A percentile compares a stretch with the other conserved stretches of the same genome.
Evolutionary conservation across 2,797 vertebrate species (phyloP).

Genomic region (Galaxias olidus): DNA sequence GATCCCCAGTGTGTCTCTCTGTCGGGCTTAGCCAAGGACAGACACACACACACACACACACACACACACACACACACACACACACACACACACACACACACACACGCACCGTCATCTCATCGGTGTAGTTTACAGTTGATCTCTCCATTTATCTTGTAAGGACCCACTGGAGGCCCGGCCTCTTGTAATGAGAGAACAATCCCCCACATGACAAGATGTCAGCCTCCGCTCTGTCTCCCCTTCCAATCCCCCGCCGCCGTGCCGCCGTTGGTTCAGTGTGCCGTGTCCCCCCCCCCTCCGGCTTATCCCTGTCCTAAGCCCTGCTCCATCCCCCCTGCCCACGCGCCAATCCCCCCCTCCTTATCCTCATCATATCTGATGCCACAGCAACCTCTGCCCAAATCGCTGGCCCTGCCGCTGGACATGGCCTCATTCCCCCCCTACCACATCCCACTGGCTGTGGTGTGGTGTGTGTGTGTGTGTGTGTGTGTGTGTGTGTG

Average conservation of each 20-base stretch:
- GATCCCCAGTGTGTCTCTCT: slow-evolving; percentile 19
- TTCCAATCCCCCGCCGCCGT: no score
- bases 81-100: background rate
- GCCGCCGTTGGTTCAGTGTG: slow-evolving; percentile 27
- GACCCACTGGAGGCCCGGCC: no score
- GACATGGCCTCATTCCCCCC: slow-evolving; percentile 22
- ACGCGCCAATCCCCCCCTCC: background rate
- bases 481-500: no score
- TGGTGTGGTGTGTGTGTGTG: background rate
- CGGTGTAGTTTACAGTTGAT: no score
- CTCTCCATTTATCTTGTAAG: no score
- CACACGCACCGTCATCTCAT: no score
- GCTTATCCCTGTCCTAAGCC: slow-evolving; percentile 36
- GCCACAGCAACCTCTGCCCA: no score
- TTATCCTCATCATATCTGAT: background rate
- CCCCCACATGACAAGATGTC: no score
- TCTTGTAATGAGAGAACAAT: no score
- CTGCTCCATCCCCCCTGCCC: slow-evolving; percentile 30
- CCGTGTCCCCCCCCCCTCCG: slow-evolving; percentile 13
- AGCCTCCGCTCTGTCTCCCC: no score
- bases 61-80: background rate
- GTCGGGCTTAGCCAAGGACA: background rate
- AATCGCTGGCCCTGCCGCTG: no score
- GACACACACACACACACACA: background rate
- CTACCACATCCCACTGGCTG: slow-evolving; percentile 6